Base-by-base conservation (phyloP, 1,140 invertebrate species). In the Drosophila sturtevanti region DNA sequence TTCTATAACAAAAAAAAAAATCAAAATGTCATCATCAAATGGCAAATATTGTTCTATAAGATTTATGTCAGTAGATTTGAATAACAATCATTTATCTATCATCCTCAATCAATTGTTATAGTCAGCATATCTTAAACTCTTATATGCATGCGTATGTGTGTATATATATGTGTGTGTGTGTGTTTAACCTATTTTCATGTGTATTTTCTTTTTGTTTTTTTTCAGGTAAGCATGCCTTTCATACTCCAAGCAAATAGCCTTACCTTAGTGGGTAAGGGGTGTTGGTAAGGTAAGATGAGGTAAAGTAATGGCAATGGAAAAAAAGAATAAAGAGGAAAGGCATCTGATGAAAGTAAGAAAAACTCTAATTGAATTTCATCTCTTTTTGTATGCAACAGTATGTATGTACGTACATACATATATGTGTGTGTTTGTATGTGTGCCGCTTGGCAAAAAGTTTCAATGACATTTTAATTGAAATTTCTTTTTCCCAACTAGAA, bases 361-460 rank as follows among this genome's bases (percentile, higher is more conserved):
- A 79, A 89, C 82, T 89, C 72, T 87, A 87, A 87, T 87, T 87
- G 82, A 87, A 89, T 87, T 73, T 79, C 62, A 68, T 64, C 66
- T 31, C 31, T 38, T 41, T 63, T 41, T 63, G 59, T 38, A 24
- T 68, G 52, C 12, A 27, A 54, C 31, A 12, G 44, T 35, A 12
- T 54, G 55, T 38, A 18, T 27, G 35, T 38, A 22, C 22, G 55
- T 51, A 54, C 64, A 35, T 65, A 37, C 6, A 10, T 48, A 10
- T 44, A 2, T 44, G 6, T 35, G 34, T 35, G 1, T 18, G 1
- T 18, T 1, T 44, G 5, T 18, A n/a, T 38, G 12, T 37, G 24
- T 82, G 63, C 72, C 67, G 48, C 51, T 65, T 31, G 56, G 56
- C 58, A 44, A 63, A 77, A 85, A 81, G 67, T 81, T 86, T 82